phyloP scores from a whole-genome alignment of 2,113 vertebrate genomes.

The Grammomys dolichurus region DNA sequence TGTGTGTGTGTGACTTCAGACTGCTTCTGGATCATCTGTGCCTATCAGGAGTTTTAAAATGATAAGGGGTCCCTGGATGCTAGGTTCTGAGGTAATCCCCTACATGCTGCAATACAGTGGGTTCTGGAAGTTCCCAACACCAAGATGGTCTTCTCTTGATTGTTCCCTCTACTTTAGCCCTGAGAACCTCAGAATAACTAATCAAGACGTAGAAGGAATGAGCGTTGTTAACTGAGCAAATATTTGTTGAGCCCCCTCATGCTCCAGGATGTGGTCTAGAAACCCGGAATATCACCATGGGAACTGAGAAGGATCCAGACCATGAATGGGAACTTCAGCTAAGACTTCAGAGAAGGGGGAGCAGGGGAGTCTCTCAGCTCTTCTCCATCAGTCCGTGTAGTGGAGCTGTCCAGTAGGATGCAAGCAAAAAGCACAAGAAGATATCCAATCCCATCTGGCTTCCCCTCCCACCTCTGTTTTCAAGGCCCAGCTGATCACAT shows the following conservation, averaged over 20 bases:
- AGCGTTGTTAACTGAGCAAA: neutral
- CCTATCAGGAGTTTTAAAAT: conserved; percentile 1
- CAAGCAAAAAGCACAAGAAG: neutral
- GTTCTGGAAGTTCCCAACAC: neutral
- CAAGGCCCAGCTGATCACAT: neutral
- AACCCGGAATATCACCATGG: neutral
- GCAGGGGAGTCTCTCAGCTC: neutral
- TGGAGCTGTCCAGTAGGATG: neutral
- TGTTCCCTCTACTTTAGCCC: neutral
- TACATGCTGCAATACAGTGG: neutral
- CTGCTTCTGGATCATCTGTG: neutral
- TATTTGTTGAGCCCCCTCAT: neutral
- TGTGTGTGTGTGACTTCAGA: neutral
- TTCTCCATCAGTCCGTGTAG: rapidly evolving
- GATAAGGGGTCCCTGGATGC: neutral
- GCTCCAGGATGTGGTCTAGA: neutral
- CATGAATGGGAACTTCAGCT: neutral
- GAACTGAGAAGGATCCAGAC: neutral
- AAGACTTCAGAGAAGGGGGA: neutral
- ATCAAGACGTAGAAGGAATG: neutral
- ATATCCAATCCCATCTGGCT: rapidly evolving
- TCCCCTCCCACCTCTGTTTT: neutral
- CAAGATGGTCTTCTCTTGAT: neutral
- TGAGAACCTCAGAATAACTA: neutral
- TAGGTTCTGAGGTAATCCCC: neutral